These are phyloP conservation scores for Leptarthrus brevirostris DNA, from an alignment of 2,888 invertebrate species.

Conservation along the genomic window DNA sequence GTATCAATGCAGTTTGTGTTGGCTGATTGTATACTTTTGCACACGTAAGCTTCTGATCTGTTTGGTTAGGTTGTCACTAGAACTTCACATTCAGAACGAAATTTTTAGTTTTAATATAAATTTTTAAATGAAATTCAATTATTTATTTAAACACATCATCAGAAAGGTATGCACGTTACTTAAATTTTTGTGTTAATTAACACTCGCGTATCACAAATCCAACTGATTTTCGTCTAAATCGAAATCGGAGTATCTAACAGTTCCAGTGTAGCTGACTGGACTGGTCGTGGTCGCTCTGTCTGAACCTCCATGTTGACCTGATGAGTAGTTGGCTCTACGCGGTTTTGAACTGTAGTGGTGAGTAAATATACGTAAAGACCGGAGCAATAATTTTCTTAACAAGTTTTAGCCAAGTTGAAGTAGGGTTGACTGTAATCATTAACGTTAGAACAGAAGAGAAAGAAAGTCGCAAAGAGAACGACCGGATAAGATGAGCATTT, in stretches of 20 bases:
- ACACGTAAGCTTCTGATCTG: conserved; percentile 10
- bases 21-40: not conserved
- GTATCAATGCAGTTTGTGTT: not conserved
- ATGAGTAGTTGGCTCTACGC: not conserved
- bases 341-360: conserved; percentile 7
- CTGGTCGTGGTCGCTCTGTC: not conserved
- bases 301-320: conserved; percentile 10
- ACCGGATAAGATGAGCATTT: too few species aligned
- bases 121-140: not conserved
- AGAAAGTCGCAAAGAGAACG: not conserved
- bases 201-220: conserved; percentile 2
- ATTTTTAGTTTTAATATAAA: too few species aligned
- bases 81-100: not conserved
- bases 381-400: conserved; percentile 27
- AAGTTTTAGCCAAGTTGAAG: conserved; percentile 10
- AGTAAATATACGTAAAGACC: not conserved
- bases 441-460: conserved; percentile 7
- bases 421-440: conserved; percentile 1
- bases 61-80: not conserved
- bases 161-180: not conserved
- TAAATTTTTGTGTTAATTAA: conserved; percentile 10
- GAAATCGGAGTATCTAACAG: not conserved
- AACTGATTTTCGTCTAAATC: not conserved
- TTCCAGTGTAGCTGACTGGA: not conserved
- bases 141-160: conserved; percentile 30